phyloP scores from a whole-genome alignment of 2,113 vertebrate species.

The Tauraco erythrolophus region DNA sequence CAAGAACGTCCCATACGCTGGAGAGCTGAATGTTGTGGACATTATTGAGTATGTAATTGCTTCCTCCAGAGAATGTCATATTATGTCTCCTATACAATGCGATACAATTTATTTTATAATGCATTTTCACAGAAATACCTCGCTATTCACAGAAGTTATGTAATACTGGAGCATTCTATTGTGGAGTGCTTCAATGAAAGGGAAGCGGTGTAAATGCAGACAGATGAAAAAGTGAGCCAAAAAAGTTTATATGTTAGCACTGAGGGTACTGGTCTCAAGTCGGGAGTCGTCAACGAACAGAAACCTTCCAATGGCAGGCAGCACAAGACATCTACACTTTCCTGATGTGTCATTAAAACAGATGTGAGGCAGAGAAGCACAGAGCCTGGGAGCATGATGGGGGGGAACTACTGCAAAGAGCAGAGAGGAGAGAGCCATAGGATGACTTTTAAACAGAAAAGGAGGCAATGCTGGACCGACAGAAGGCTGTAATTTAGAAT shows the following conservation, averaged over 20 bases:
- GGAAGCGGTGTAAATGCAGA: background rate
- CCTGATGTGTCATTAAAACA: background rate
- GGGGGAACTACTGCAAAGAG: background rate
- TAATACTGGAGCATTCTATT: background rate
- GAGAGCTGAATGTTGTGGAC: background rate
- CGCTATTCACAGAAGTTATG: background rate
- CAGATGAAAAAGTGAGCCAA: background rate
- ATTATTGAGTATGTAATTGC: constrained; percentile 35
- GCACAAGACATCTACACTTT: background rate
- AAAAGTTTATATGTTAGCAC: background rate
- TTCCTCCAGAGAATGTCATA: background rate
- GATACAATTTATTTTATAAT: background rate
- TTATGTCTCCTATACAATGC: constrained; percentile 13
- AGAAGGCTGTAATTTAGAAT: background rate
- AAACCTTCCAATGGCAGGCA: background rate
- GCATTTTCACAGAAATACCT: background rate
- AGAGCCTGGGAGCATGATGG: background rate
- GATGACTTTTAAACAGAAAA: background rate
- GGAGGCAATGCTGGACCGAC: background rate
- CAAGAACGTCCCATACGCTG: background rate
- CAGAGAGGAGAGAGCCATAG: background rate
- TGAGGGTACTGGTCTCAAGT: background rate
- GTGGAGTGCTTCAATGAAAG: background rate
- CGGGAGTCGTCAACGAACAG: background rate
- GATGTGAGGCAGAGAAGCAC: rapidly evolving